Evolutionary conservation across 2,888 invertebrate genomes (phyloP).

Genomic region (Corbicula japonica): DNA sequence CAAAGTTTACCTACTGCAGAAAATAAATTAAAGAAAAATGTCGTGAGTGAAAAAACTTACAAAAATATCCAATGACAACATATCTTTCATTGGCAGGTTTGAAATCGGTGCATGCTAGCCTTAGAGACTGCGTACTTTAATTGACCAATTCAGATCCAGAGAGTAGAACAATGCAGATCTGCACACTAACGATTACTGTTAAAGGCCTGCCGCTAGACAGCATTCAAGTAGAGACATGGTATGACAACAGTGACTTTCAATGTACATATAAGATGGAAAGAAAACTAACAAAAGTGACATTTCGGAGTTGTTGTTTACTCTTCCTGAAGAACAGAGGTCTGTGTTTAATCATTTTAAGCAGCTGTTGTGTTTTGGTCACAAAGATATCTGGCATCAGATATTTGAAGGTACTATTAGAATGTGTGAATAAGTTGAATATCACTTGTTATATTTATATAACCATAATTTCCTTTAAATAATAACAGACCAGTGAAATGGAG

Average conservation of each 20-base stretch:
- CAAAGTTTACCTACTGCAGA: slow-evolving; percentile 1
- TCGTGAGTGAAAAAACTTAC: neutral
- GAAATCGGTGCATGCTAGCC: neutral
- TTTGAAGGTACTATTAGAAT: neutral
- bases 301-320: neutral
- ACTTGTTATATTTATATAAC: too few relatives aligned
- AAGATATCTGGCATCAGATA: neutral
- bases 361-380: neutral
- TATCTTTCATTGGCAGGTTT: neutral
- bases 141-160: slow-evolving; percentile 2
- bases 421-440: too few relatives aligned
- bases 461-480: too few relatives aligned
- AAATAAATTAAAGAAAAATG: neutral
- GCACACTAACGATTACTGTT: slow-evolving; percentile 36
- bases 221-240: slow-evolving; percentile 15
- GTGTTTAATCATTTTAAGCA: neutral
- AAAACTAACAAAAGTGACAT: neutral
- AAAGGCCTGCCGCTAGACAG: slow-evolving; percentile 30
- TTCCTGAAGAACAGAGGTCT: neutral
- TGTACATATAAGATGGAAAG: neutral
- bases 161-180: slow-evolving; percentile 21
- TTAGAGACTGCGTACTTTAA: neutral
- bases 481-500: too few relatives aligned
- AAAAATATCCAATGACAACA: neutral
- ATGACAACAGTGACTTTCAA: too few relatives aligned